Evolutionary conservation across 2,113 vertebrate species (phyloP), one percentile per base, ranked within the genome.

Genomic region (Sorex fumeus): DNA sequence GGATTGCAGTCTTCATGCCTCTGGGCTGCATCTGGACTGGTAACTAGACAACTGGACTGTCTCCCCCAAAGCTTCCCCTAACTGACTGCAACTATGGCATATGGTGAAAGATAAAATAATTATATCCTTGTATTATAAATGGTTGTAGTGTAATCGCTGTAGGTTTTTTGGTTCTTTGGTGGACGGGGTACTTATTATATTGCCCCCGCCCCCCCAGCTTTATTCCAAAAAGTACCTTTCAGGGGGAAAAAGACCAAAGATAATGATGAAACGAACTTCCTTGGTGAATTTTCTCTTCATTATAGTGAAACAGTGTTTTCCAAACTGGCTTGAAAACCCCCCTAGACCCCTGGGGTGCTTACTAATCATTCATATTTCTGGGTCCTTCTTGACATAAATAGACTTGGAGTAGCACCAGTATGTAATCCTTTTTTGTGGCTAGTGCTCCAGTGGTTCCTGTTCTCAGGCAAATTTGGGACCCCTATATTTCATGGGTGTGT

Each of bases 271-370:
- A 9, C 34, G 34, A 30, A 66, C 19, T 82, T 96, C 21, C 34
- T 21, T 77, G 70, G 25, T 91, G 23, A 77, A 77, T 43, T 86
- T 32, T 70, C 25, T 74, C 47, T 86, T 75, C 13, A 36, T 77
- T 36, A 64, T 36, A 70, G 12, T 84, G 32, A 86, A 93, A 69
- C 53, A 79, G 67, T 60, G 34, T 74, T 93, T 86, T 72, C 19
- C 34, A 76, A 8, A 40, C 19, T 67, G 43, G 16, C 80, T 30
- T 91, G 45, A 77, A 88, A 66, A 60, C 18, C 23, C 60, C 45
- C n/a, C 12, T 72, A 62, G 32, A 7, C 60, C 45, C n/a, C 12
- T 72, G 69, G 32, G 40, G 21, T 32, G 19, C 75, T 62, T 93
- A 28, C 34, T 67, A 84, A 81, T 69, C 77, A 81, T 81, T 93